Evolutionary conservation across 2,888 invertebrate genomes (phyloP), one percentile per base, ranked within the genome.

Genomic region (Amblyjoppa proteus): DNA sequence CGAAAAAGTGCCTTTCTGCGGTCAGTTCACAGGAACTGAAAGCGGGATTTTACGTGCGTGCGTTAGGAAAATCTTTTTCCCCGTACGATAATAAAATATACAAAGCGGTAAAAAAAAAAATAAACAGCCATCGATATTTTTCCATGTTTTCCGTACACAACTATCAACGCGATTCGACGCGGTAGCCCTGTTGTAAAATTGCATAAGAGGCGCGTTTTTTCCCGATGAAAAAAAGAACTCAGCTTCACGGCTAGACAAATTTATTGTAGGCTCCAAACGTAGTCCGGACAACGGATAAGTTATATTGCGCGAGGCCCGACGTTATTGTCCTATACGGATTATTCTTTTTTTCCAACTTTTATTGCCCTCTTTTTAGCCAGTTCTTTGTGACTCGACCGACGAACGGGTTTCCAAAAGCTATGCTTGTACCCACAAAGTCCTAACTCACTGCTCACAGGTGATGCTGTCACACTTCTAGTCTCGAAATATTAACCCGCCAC

Each of bases 301-400:
- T 71, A 58, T 75, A 79, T 71, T 64, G 45, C 13, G 25, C 75
- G 64, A 75, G n/a, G 25, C 25, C 34, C 41, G 16, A 70, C 34
- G 4, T n/a, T 71, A 41, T 45, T 75, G 45, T 71, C 74, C 51
- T 53, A 49, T 70, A 70, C 16, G 66, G 64, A 71, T 79, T 80
- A 64, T 61, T 28, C 41, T 58, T 74, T 79, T 83, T 75, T 79
- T 69, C 53, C 53, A 20, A 16, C 58, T 85, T 85, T 85, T 85
- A 83, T 77, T 83, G 83, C 69, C 76, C 75, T 51, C 76, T 69
- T 85, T 83, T 85, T 85, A 77, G 76, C 61, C 66, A 20, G 68
- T 81, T 75, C 73, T 85, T 83, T 85, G 83, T 53, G 68, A 73
- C 79, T 56, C 58, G 34, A 70, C 31, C 34, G 73, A 45, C 51